Evolutionary conservation across 92 coral and sea anemone genomes (phyloP).

Genomic region (Desmophyllum pertusum): DNA sequence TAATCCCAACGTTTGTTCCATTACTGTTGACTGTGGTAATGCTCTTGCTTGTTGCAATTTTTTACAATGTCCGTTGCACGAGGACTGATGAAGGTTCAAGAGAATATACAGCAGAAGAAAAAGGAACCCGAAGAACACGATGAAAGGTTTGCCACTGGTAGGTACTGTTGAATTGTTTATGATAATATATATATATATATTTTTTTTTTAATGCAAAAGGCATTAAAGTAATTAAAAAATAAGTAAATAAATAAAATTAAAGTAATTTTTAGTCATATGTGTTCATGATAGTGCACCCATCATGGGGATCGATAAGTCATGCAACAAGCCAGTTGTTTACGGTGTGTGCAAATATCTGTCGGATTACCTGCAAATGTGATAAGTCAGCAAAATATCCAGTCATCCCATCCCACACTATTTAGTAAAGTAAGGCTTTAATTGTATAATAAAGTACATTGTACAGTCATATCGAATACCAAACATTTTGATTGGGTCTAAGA

Average conservation of each 20-base stretch:
- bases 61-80: constrained; percentile 11
- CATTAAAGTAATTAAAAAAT: too few relatives aligned
- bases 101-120: background rate
- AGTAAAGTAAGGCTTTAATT: too few relatives aligned
- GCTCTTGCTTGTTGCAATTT: constrained; percentile 23
- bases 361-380: background rate
- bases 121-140: constrained; percentile 40
- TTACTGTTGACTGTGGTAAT: background rate
- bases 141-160: constrained; percentile 43
- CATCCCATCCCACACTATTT: too few relatives aligned
- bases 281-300: too few relatives aligned
- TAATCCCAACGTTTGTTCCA: background rate
- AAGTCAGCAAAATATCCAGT: constrained; percentile 1
- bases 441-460: too few relatives aligned
- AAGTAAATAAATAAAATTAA: too few relatives aligned
- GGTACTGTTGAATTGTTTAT: too few relatives aligned
- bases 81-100: background rate
- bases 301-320: too few relatives aligned
- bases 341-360: too few relatives aligned
- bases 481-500: background rate
- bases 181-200: too few relatives aligned
- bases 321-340: too few relatives aligned
- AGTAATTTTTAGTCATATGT: too few relatives aligned
- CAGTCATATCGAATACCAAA: background rate
- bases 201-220: background rate